Evolutionary conservation across 2,888 invertebrate genomes (phyloP).

Genomic region (Keiferia lycopersicella): DNA sequence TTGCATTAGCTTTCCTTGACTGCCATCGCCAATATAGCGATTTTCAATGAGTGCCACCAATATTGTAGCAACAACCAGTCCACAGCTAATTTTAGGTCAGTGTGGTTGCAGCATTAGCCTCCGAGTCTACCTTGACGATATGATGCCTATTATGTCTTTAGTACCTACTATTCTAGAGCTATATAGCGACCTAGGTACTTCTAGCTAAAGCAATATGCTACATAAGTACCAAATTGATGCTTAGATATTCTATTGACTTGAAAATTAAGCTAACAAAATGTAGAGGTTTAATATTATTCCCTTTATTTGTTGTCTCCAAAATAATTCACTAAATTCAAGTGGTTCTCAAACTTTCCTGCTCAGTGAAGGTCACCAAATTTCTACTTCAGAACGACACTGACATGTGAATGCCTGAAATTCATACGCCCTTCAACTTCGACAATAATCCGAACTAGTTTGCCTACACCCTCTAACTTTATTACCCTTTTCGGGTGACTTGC

Average conservation of each 20-base stretch:
- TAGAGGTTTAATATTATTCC: neutral
- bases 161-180: no score
- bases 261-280: neutral
- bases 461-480: slow-evolving; percentile 13
- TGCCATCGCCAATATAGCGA: no score
- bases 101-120: neutral
- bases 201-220: neutral
- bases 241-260: neutral
- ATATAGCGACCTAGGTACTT: neutral
- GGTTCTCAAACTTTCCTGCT: neutral
- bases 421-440: neutral
- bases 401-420: slow-evolving; percentile 10
- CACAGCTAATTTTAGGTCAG: no score
- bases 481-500: slow-evolving; percentile 11
- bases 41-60: no score
- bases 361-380: neutral
- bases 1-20: no score
- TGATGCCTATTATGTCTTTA: neutral
- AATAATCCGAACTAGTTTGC: slow-evolving; percentile 9
- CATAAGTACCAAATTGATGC: neutral
- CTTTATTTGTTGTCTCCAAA: slow-evolving; percentile 2
- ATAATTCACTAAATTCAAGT: neutral
- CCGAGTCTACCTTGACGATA: neutral
- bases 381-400: neutral
- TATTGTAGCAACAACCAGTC: no score